Evolutionary conservation across 2,888 invertebrate species (phyloP).

Genomic region (Drosophila antonietae): DNA sequence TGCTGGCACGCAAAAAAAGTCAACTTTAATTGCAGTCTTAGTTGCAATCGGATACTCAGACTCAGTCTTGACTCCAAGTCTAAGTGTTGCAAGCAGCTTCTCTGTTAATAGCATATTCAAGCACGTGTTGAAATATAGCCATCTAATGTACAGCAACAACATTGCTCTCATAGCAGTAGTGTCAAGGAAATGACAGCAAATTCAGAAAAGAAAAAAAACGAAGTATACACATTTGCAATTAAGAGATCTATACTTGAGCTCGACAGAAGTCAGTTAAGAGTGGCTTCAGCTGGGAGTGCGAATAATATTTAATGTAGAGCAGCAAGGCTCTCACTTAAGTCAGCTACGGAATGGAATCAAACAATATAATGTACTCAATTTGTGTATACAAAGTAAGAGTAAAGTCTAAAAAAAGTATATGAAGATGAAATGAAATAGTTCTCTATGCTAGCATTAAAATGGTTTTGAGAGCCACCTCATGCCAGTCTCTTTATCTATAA

Average conservation of each 20-base stretch:
- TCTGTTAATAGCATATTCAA: slow-evolving; percentile 16
- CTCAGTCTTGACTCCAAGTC: slow-evolving; percentile 36
- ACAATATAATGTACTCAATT: too few relatives aligned
- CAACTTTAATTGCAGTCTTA: slow-evolving; percentile 75
- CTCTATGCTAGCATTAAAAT: too few relatives aligned
- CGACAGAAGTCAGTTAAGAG: background rate
- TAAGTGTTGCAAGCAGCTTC: slow-evolving; percentile 60
- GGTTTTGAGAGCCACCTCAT: too few relatives aligned
- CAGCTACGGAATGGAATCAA: background rate
- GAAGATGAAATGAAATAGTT: too few relatives aligned
- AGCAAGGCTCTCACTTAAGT: background rate
- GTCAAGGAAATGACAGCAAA: slow-evolving; percentile 47
- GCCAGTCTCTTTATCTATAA: too few relatives aligned
- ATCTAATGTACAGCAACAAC: background rate
- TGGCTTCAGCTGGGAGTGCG: background rate
- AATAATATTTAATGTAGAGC: background rate
- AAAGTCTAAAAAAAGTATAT: too few relatives aligned
- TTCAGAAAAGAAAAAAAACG: background rate
- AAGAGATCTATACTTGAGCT: slow-evolving; percentile 8
- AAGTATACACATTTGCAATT: background rate
- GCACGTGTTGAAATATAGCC: slow-evolving; percentile 15
- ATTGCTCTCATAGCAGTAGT: slow-evolving; percentile 23
- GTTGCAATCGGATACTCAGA: slow-evolving; percentile 57
- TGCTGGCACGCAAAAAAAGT: slow-evolving; percentile 35
- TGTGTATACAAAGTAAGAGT: too few relatives aligned